These are phyloP conservation scores for Drosophila subobscura DNA, from an alignment of 1,140 invertebrate genomes.

Conservation along the genomic window DNA sequence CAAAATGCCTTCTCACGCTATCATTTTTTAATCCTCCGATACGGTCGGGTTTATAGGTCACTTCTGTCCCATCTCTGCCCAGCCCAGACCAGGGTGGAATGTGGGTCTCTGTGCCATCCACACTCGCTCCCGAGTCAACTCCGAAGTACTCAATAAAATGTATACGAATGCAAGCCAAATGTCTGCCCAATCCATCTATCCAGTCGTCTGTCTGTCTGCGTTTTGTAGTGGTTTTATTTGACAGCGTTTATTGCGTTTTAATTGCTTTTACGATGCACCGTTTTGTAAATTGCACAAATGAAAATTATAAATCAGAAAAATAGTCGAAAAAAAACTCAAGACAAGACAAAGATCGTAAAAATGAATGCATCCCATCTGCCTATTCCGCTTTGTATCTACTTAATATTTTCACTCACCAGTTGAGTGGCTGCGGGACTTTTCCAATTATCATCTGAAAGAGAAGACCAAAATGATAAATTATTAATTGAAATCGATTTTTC, in stretches of 20 bases:
- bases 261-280: slow-evolving; percentile 67
- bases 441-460: slow-evolving; percentile 14
- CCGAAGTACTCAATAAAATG: slow-evolving; percentile 73
- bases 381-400: slow-evolving; percentile 7
- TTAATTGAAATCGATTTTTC: not conserved
- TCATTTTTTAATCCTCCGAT: slow-evolving; percentile 80
- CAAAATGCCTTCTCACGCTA: slow-evolving; percentile 81
- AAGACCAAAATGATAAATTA: not conserved
- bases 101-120: slow-evolving; percentile 66
- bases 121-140: slow-evolving; percentile 42
- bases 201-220: slow-evolving; percentile 8
- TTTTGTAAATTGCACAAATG: slow-evolving; percentile 60
- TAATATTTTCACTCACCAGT: slow-evolving; percentile 32
- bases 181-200: slow-evolving; percentile 18
- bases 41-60: slow-evolving; percentile 60
- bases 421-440: not conserved
- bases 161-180: slow-evolving; percentile 62
- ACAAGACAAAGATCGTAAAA: slow-evolving; percentile 25
- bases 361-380: not conserved
- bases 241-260: slow-evolving; percentile 69
- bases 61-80: not conserved
- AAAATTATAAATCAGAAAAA: slow-evolving; percentile 65
- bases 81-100: slow-evolving; percentile 18
- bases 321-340: slow-evolving; percentile 34
- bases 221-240: slow-evolving; percentile 11